Evolutionary conservation across 2,888 invertebrate genomes (phyloP), one percentile per base, ranked within the genome.

Genomic region (Lasius fuliginosus): DNA sequence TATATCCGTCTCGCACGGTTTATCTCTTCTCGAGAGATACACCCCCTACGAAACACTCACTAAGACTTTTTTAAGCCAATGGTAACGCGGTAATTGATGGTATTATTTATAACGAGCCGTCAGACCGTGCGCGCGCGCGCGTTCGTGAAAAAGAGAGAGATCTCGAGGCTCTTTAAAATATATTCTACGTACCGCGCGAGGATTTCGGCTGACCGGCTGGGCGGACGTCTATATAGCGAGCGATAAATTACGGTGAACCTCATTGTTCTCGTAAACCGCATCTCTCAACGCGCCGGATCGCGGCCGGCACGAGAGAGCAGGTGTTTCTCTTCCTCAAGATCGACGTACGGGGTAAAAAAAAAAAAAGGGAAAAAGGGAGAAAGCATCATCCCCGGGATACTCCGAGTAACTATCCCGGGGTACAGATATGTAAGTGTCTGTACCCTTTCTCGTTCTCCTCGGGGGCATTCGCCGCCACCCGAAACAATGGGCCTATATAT

Each of bases 401-500:
- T 27, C 60, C 60, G 30, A 15, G 23, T 60, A 27, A 60, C 30
- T 30, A 64, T 53, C 65, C 58, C 60, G 15, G 68, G 27, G 56
- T 58, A 82, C 60, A 53, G 56, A 36, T 62, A 53, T 71, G 85
- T 33, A 79, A 86, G 64, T 65, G 65, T 46, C 56, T 60, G 68
- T 75, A 74, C 81, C 82, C 83, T 82, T 53, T 53, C 71, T 85
- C 87, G 85, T 84, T 76, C n/a, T 82, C 73, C 87, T 81, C 75
- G 77, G 33, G 68, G 74, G 65, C 73, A 82, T 84, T 82, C 88
- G 74, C 85, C 83, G 86, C 81, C 68, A 67, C 27, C 84, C 84
- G 89, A 91, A 92, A 92, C 93, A 93, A 92, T 92, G 92, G 90
- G 86, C 85, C 91, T 91, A 93, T 93, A 93, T 92, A 92, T 93